Conservation (phyloP, 2,888 invertebrate genomes). For the Anthrax anthrax region DNA sequence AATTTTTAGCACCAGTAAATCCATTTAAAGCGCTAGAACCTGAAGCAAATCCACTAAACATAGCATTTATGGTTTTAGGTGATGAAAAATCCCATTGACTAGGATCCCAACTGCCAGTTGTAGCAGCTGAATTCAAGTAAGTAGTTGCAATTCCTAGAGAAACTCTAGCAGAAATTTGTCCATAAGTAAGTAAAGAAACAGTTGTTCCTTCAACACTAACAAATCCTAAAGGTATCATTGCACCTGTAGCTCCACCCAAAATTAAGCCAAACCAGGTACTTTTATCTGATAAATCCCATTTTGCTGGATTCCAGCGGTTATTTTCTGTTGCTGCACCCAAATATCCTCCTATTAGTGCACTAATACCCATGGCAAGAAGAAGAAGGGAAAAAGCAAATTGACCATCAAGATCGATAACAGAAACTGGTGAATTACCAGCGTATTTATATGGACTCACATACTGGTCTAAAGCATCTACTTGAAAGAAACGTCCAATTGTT, state of each 20-base stretch:
- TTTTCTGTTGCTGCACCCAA: conserved; percentile 5
- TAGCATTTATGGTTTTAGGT: conserved; percentile 1
- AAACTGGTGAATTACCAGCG: too few relatives aligned
- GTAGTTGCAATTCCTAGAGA: neutral
- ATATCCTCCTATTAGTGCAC: conserved; percentile 2
- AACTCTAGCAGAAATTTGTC: too few relatives aligned
- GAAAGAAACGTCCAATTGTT: conserved; percentile 13
- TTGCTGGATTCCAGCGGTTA: neutral
- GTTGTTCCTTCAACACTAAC: too few relatives aligned
- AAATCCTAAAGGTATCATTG: neutral
- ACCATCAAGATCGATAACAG: conserved; percentile 7
- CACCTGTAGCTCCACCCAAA: conserved; percentile 1
- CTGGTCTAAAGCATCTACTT: conserved; percentile 12
- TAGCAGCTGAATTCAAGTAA: conserved; percentile 1
- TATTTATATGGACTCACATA: conserved; percentile 16
- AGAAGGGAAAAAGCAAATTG: conserved; percentile 1
- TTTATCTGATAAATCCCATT: neutral
- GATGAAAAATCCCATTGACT: conserved; percentile 4
- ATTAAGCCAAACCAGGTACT: neutral
- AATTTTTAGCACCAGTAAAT: too few relatives aligned
- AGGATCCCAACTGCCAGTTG: neutral
- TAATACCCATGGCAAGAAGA: neutral
- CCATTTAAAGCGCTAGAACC: too few relatives aligned
- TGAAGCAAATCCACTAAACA: conserved; percentile 5
- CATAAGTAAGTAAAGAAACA: too few relatives aligned